Conservation (phyloP, 2,888 invertebrate genomes). For the Graphium colonna region DNA sequence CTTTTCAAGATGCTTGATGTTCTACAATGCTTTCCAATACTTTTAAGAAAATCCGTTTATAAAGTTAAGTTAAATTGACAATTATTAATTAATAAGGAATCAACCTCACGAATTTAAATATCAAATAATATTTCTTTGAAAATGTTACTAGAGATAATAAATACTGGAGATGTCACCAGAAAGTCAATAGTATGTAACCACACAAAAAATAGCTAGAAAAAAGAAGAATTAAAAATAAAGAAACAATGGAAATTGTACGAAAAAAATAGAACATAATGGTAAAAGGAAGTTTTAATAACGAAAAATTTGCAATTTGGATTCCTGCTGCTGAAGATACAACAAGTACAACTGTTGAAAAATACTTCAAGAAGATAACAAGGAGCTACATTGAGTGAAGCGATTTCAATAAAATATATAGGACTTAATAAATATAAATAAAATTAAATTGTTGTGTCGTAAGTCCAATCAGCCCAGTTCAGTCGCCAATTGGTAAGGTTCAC, state of each 20-base stretch:
- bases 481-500: slow-evolving; percentile 60
- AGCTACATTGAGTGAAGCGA: slow-evolving; percentile 2
- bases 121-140: no score
- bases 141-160: no score
- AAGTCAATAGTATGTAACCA: neutral
- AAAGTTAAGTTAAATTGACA: no score
- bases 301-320: no score
- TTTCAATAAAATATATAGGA: slow-evolving; percentile 7
- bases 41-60: no score
- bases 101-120: no score
- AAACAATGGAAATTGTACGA: no score
- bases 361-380: neutral
- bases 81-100: no score
- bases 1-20: no score
- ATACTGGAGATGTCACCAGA: neutral
- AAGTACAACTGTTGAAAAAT: neutral
- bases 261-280: no score
- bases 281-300: no score
- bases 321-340: neutral
- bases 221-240: neutral
- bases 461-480: slow-evolving; percentile 70
- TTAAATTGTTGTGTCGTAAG: slow-evolving; percentile 49
- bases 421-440: slow-evolving; percentile 11
- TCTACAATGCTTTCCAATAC: no score
- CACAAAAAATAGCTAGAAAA: neutral